Conservation (phyloP, 2,113 vertebrate species). For the Podarcis raffonei region DNA sequence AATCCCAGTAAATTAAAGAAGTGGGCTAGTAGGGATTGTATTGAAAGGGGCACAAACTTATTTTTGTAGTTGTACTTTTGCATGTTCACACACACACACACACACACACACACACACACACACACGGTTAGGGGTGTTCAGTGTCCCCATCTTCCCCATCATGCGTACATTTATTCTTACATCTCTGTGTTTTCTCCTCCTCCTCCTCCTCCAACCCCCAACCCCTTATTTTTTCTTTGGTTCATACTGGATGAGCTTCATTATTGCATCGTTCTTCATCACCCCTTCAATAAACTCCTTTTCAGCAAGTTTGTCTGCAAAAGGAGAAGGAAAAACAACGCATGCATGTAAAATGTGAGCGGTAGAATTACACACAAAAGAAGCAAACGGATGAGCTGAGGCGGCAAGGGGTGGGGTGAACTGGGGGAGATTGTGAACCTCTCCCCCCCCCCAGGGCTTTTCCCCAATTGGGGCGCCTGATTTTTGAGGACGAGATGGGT, state of each 20-base stretch:
- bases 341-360: background rate
- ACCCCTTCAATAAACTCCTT: constrained; percentile 85
- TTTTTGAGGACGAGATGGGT: background rate
- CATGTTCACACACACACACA: background rate
- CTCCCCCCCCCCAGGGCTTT: background rate
- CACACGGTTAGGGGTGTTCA: background rate
- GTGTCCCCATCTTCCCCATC: background rate
- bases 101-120: background rate
- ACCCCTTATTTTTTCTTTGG: constrained; percentile 51
- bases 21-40: background rate
- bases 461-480: background rate
- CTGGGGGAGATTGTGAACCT: background rate
- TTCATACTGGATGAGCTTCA: constrained; percentile 83
- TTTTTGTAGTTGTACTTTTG: background rate
- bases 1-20: background rate
- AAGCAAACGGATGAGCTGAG: background rate
- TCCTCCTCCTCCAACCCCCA: background rate
- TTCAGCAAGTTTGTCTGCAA: constrained; percentile 79
- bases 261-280: constrained; percentile 81
- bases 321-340: constrained; percentile 10
- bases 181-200: background rate
- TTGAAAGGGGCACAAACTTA: background rate
- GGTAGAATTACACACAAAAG: background rate
- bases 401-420: background rate
- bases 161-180: background rate